Evolutionary conservation across 2,797 vertebrate species (phyloP).

Genomic region (Epinephelus malabaricus): DNA sequence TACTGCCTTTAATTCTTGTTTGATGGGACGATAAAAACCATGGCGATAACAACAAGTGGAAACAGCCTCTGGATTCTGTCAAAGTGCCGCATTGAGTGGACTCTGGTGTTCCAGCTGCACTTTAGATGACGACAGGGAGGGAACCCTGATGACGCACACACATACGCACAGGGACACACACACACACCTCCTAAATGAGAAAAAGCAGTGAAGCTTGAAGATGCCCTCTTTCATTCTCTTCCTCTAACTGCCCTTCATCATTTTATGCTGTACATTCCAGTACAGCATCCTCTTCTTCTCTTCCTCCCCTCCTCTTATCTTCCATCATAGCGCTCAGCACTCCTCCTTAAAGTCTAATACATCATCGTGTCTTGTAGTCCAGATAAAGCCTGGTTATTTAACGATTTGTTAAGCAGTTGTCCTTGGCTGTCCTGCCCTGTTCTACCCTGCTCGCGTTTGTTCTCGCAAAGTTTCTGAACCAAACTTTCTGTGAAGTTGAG

Average conservation of each 20-base stretch:
- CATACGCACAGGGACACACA: conserved; percentile 11
- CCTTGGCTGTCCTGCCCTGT: conserved; percentile 57
- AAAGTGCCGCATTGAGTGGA: conserved; percentile 15
- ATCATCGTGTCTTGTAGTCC: conserved; percentile 66
- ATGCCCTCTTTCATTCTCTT: conserved; percentile 65
- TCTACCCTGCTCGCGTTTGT: conserved; percentile 21
- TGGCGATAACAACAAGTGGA: conserved; percentile 24
- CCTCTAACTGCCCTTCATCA: conserved; percentile 39
- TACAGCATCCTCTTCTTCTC: conserved; percentile 33
- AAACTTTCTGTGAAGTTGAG: conserved; percentile 30
- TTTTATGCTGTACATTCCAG: conserved; percentile 39
- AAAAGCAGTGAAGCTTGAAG: conserved; percentile 77
- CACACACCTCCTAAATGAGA: conserved; percentile 60
- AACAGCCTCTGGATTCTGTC: conserved; percentile 44
- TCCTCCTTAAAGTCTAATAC: conserved; percentile 55
- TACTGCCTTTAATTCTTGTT: conserved; percentile 20
- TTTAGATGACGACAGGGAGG: conserved; percentile 36
- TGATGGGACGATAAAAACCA: conserved; percentile 5
- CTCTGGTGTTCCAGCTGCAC: conserved; percentile 37
- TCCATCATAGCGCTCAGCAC: conserved; percentile 46
- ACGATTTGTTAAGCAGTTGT: conserved; percentile 59
- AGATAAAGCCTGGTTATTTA: conserved; percentile 63
- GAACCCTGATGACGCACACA: conserved; percentile 63
- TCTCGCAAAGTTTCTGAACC: conserved; percentile 36
- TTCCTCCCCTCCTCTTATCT: conserved; percentile 39